These are phyloP conservation scores for Grus americana DNA, from an alignment of 2,113 vertebrate species.

Conservation along the genomic window DNA sequence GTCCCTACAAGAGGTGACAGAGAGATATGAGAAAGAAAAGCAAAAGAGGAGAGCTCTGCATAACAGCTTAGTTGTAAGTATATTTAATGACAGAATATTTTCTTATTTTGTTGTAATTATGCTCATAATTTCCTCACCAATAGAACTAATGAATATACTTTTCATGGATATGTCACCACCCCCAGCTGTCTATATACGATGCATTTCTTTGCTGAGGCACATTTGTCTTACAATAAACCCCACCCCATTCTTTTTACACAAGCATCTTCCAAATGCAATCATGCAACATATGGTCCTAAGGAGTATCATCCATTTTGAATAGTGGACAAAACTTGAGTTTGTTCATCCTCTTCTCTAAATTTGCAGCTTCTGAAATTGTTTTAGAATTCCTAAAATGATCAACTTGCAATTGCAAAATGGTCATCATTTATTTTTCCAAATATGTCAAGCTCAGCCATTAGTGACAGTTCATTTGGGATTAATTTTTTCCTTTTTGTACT, in stretches of 20 bases:
- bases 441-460: background rate
- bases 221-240: background rate
- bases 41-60: constrained; percentile 60
- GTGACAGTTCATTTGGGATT: background rate
- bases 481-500: background rate
- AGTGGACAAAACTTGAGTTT: background rate
- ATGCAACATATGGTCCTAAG: background rate
- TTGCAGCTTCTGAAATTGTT: background rate
- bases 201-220: background rate
- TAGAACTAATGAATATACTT: background rate
- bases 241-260: background rate
- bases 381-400: background rate
- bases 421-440: background rate
- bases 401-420: background rate
- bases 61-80: constrained; percentile 70
- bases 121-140: background rate
- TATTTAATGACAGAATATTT: background rate
- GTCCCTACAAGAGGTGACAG: constrained; percentile 53
- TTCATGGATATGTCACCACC: background rate
- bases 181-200: background rate
- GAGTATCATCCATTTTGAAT: background rate
- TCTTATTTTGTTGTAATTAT: background rate
- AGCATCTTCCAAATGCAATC: background rate
- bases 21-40: constrained; percentile 59
- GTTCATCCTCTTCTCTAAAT: background rate